These are phyloP conservation scores for Rhinophrynus dorsalis DNA, from an alignment of 2,797 vertebrate genomes.

Conservation along the genomic window DNA sequence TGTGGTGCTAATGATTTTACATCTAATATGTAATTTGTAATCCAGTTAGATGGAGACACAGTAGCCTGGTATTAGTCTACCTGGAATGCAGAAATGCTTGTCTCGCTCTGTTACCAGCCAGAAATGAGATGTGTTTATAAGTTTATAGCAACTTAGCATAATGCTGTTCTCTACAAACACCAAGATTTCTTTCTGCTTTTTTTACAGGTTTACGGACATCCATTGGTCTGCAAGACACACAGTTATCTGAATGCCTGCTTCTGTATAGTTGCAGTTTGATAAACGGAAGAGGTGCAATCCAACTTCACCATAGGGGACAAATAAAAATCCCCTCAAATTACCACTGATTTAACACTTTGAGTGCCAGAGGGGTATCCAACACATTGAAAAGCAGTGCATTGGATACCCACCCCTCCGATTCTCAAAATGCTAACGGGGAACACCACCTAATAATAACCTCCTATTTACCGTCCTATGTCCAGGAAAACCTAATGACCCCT, in stretches of 20 bases:
- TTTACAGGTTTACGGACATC: background rate
- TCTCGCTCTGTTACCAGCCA: background rate
- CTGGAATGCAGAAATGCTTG: background rate
- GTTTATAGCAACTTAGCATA: background rate
- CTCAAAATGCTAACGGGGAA: no score
- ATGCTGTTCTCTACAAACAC: background rate
- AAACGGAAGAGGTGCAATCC: no score
- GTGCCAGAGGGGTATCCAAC: no score
- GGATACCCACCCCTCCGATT: no score
- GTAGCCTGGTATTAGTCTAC: background rate
- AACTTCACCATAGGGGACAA: no score
- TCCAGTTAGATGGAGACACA: background rate
- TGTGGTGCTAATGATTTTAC: constrained; percentile 11
- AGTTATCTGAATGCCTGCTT: background rate
- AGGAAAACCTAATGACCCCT: no score
- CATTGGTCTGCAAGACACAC: background rate
- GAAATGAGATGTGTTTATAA: background rate
- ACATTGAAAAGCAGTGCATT: no score
- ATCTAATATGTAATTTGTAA: constrained; percentile 32
- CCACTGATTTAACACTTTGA: no score
- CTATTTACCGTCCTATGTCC: no score
- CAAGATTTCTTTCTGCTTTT: background rate
- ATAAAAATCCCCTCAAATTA: no score
- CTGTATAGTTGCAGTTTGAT: no score
- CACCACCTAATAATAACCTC: no score